These are phyloP conservation scores for Limenitis camilla DNA, from an alignment of 2,888 invertebrate species.

Conservation along the genomic window DNA sequence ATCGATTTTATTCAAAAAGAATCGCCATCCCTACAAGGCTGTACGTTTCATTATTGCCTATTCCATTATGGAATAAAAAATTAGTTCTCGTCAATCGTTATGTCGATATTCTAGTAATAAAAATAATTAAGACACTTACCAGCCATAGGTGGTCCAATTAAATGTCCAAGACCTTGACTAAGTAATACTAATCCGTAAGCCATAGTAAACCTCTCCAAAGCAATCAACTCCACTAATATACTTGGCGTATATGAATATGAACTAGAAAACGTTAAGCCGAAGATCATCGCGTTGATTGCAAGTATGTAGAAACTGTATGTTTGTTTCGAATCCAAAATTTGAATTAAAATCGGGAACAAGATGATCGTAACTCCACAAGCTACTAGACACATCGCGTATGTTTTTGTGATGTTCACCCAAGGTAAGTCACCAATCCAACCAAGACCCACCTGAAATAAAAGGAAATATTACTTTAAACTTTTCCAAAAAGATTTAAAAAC, in stretches of 20 bases:
- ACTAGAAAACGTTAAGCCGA: constrained; percentile 93
- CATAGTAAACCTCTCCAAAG: constrained; percentile 92
- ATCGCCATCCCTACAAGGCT: no score
- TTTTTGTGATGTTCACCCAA: constrained; percentile 88
- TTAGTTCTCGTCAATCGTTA: no score
- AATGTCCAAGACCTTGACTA: constrained; percentile 93
- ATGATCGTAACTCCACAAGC: constrained; percentile 77
- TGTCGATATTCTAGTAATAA: no score
- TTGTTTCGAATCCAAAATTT: constrained; percentile 43
- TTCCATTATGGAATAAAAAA: no score
- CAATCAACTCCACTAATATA: constrained; percentile 91
- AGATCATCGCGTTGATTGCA: constrained; percentile 76
- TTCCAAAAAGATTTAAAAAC: no score
- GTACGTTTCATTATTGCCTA: no score
- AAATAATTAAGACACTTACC: constrained; percentile 66
- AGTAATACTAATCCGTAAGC: constrained; percentile 93
- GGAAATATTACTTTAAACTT: not conserved
- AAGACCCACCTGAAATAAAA: constrained; percentile 77
- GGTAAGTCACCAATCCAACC: constrained; percentile 93
- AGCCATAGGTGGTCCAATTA: constrained; percentile 94
- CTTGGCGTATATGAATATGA: constrained; percentile 94
- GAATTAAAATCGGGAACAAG: constrained; percentile 74
- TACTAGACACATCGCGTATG: constrained; percentile 86
- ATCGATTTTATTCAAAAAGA: no score
- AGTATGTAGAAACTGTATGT: constrained; percentile 68